Conservation (phyloP, 1,140 invertebrate genomes). For the Diachasmimorpha longicaudata region DNA sequence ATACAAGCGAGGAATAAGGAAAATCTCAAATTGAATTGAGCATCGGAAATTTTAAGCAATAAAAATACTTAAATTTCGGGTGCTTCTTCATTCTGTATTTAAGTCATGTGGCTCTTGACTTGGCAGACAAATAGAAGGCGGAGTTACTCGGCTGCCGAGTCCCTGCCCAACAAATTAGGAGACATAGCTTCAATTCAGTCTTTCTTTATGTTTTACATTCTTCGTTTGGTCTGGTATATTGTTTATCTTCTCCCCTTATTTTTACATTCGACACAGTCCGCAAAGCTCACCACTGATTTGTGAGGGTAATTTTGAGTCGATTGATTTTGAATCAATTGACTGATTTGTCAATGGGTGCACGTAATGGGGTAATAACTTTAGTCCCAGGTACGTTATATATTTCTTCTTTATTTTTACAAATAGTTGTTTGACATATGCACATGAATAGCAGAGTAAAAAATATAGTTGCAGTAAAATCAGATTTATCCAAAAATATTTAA, state of each 20-base stretch:
- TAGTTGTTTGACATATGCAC: neutral
- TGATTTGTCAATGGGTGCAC: no score
- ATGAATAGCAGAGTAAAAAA: neutral
- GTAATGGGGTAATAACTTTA: no score
- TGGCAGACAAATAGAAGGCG: conserved; percentile 38
- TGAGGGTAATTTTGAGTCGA: conserved; percentile 32
- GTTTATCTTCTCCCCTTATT: neutral
- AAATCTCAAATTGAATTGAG: no score
- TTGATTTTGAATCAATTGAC: conserved; percentile 24
- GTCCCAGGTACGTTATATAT: neutral
- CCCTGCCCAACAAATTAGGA: conserved; percentile 47
- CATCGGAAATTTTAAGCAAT: neutral
- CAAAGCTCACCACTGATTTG: conserved; percentile 20
- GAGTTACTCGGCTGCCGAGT: conserved; percentile 31
- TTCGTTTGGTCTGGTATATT: neutral
- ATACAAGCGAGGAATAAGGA: no score
- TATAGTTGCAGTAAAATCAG: neutral
- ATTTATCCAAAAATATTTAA: neutral
- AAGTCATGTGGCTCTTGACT: conserved; percentile 37
- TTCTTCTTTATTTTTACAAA: neutral
- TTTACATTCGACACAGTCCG: conserved; percentile 27
- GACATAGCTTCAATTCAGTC: conserved; percentile 31
- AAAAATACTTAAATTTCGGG: neutral
- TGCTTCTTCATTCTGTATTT: neutral
- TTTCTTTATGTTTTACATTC: conserved; percentile 17